Conservation (phyloP, 2,113 vertebrate species). For the Himantopus leucocephalus region DNA sequence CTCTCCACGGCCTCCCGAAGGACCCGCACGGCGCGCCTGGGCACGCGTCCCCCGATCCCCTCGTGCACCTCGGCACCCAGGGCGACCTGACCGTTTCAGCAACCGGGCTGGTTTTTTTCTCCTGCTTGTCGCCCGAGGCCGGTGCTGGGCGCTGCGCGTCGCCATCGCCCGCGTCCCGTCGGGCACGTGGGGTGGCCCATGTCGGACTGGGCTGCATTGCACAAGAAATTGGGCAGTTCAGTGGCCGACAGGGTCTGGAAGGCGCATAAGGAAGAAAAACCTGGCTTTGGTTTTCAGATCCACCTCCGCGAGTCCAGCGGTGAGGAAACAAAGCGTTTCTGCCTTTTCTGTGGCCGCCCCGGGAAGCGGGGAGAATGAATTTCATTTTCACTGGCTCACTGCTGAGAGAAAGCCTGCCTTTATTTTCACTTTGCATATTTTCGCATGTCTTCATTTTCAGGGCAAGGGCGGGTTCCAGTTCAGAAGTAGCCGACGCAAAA, state of each 20-base stretch:
- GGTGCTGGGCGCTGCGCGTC: too few species aligned
- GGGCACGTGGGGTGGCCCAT: accelerated
- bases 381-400: not conserved
- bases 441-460: not conserved
- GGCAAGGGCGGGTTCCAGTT: not conserved
- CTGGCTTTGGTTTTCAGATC: not conserved
- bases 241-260: not conserved
- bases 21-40: not conserved
- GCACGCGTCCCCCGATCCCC: accelerated
- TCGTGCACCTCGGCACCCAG: accelerated
- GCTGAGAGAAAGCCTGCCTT: not conserved
- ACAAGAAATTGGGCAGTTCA: accelerated
- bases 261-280: not conserved
- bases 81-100: accelerated
- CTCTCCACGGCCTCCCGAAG: not conserved
- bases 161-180: accelerated
- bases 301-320: accelerated
- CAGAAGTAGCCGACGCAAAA: not conserved
- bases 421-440: not conserved
- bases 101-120: accelerated
- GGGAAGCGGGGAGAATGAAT: not conserved
- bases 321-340: not conserved
- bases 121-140: accelerated
- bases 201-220: accelerated
- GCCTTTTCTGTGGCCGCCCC: not conserved